Evolutionary conservation across 2,888 invertebrate species (phyloP), one percentile per base, ranked within the genome.

Genomic region (Hesperia comma): DNA sequence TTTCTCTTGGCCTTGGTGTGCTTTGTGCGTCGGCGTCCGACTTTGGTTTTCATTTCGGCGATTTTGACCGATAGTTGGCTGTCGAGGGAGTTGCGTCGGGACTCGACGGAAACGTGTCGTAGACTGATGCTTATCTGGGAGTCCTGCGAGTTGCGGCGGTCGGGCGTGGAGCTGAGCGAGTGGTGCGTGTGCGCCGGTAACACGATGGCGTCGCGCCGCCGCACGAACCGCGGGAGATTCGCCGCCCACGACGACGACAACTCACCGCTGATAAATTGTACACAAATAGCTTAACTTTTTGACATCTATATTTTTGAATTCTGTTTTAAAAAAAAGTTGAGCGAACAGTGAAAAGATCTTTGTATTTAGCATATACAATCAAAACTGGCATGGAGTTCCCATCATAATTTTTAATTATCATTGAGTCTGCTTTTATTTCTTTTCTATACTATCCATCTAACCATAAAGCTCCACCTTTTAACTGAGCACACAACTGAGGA

Each of bases 161-260:
- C 94, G 6, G 93, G 93, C 41, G 93, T 93, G 15, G 87, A 94
- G 87, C 87, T 94, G 78, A 83, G 94, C 80, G 80, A 94, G 87
- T 87, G 93, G 85, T 73, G 79, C 79, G 78, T 87, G 88, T 86
- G 93, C 60, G 87, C 72, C 68, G 74, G 94, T 90, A 79, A 94
- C 94, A 69, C 96, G 12, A 98, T 90, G 0, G 98, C 98, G 76
- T 97, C 97, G 76, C 98, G 94, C 2, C 98, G 94, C 7, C 95
- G 95, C 0, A 98, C 95, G 79, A 98, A 94, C 73, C 97, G 96
- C 0, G 98, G 98, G 71, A 99, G 90, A 72, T 97, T 97, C 63
- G 97, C 97, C 49, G 97, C 97, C 97, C 98, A 98, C 0, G 97
- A 97, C 0, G 98, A 97, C 66, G 98, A 98, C 61, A 98, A 94